Percentiles rank a stretch among this genome's conserved stretches.
These are phyloP conservation scores for Drosophila takahashii DNA, from an alignment of 1,140 invertebrate species.

Conservation along the genomic window DNA sequence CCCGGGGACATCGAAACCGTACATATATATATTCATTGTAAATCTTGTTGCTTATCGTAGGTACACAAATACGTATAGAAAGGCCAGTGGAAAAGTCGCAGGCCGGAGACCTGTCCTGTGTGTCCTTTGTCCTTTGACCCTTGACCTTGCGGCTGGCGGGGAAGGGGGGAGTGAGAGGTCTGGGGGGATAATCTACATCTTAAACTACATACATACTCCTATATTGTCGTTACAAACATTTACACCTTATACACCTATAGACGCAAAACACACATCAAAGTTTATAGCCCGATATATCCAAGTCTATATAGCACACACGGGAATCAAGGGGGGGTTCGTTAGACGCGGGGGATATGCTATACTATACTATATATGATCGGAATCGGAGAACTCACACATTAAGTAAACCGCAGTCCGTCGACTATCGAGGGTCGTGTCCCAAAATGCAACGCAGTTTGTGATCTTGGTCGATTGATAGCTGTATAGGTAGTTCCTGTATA, in stretches of 20 bases:
- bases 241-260: slow-evolving; percentile 25
- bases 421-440: slow-evolving; percentile 16
- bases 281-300: slow-evolving; percentile 26
- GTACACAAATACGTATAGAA: slow-evolving; percentile 44
- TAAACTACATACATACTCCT: slow-evolving; percentile 27
- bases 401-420: slow-evolving; percentile 30
- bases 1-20: slow-evolving; percentile 37
- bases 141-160: slow-evolving; percentile 1
- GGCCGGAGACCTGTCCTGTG: not conserved
- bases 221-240: slow-evolving; percentile 51
- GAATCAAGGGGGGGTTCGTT: slow-evolving; percentile 42
- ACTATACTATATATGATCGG: slow-evolving; percentile 23
- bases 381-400: not conserved
- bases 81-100: slow-evolving; percentile 8
- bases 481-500: slow-evolving; percentile 22
- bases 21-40: slow-evolving; percentile 10
- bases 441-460: slow-evolving; percentile 65
- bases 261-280: slow-evolving; percentile 19
- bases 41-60: slow-evolving; percentile 16
- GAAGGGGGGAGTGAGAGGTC: not conserved
- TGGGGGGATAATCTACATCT: not conserved
- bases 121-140: slow-evolving; percentile 25
- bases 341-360: slow-evolving; percentile 63
- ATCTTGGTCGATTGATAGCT: slow-evolving; percentile 47
- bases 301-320: slow-evolving; percentile 18